These are phyloP conservation scores for Drosophila birchii DNA, from an alignment of 2,888 invertebrate species.

Conservation along the genomic window DNA sequence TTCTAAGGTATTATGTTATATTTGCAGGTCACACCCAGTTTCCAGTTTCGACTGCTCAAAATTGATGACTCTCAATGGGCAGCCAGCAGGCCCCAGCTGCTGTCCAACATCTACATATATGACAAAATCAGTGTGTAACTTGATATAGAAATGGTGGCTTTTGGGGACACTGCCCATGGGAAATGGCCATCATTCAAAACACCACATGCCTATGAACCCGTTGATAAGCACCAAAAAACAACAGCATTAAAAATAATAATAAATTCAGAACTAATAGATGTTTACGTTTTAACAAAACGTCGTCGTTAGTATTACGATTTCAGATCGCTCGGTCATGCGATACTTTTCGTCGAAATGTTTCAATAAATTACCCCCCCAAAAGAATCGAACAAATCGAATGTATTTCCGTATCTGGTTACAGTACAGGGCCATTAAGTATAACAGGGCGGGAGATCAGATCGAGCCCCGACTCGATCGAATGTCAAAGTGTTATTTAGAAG, in stretches of 20 bases:
- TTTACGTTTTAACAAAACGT: constrained; percentile 31
- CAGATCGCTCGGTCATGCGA: constrained; percentile 28
- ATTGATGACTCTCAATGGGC: constrained; percentile 65
- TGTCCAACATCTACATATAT: constrained; percentile 56
- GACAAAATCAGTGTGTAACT: constrained; percentile 55
- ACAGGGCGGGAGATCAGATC: constrained; percentile 25
- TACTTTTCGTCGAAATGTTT: constrained; percentile 19
- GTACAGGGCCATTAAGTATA: constrained; percentile 33
- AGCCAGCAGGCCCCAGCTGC: constrained; percentile 47
- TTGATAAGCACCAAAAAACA: constrained; percentile 23
- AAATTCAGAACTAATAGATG: constrained; percentile 19
- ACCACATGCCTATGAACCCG: constrained; percentile 36
- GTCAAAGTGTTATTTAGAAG: constrained; percentile 42
- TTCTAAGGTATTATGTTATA: constrained; percentile 9
- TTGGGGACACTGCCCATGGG: constrained; percentile 42
- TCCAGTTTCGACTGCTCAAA: constrained; percentile 39
- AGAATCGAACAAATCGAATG: constrained; percentile 33
- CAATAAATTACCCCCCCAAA: background rate
- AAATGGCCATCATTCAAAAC: constrained; percentile 45
- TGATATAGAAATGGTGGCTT: constrained; percentile 45
- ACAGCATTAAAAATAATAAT: constrained; percentile 7
- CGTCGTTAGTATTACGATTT: constrained; percentile 29
- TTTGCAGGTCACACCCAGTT: constrained; percentile 55
- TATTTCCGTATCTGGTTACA: constrained; percentile 45
- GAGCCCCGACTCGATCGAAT: constrained; percentile 25